phyloP scores from a whole-genome alignment of 1,140 invertebrate species.

The Macrostomum lignano region DNA sequence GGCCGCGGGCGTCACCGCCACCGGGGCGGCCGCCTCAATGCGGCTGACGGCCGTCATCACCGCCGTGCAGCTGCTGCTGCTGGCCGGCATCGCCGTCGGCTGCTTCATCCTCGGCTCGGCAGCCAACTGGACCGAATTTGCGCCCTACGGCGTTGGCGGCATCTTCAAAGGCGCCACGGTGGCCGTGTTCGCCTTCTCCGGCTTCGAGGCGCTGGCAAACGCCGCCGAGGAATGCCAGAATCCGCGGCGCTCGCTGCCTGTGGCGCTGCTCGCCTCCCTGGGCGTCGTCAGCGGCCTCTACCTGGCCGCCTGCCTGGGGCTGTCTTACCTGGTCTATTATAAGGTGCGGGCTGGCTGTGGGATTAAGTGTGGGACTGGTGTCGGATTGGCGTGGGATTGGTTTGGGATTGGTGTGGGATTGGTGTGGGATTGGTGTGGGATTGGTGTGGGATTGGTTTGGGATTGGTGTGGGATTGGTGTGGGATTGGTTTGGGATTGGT shows the following conservation, averaged over 20 bases:
- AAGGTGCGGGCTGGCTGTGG: too few species aligned
- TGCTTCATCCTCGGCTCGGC: constrained; percentile 10
- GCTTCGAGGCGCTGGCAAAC: constrained; percentile 41
- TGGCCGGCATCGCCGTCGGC: constrained; percentile 34
- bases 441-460: too few species aligned
- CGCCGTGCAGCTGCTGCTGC: constrained; percentile 29
- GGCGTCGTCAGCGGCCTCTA: constrained; percentile 45
- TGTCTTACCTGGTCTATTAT: constrained; percentile 60
- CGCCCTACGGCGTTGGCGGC: constrained; percentile 12
- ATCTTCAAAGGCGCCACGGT: constrained; percentile 12
- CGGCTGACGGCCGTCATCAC: constrained; percentile 48
- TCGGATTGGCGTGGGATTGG: too few species aligned
- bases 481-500: too few species aligned
- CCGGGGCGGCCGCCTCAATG: constrained; percentile 46
- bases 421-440: too few species aligned
- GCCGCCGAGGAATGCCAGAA: constrained; percentile 58
- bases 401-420: too few species aligned
- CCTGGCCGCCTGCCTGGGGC: constrained; percentile 44
- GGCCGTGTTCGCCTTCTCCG: constrained; percentile 18
- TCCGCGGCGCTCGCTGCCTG: constrained; percentile 43
- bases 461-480: too few species aligned
- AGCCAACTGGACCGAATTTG: constrained; percentile 11
- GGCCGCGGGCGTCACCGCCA: constrained; percentile 25
- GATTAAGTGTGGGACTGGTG: too few species aligned
- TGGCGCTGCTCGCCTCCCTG: constrained; percentile 49